These are phyloP conservation scores for Tubulanus polymorphus DNA, from an alignment of 2,888 invertebrate species.

Conservation along the genomic window DNA sequence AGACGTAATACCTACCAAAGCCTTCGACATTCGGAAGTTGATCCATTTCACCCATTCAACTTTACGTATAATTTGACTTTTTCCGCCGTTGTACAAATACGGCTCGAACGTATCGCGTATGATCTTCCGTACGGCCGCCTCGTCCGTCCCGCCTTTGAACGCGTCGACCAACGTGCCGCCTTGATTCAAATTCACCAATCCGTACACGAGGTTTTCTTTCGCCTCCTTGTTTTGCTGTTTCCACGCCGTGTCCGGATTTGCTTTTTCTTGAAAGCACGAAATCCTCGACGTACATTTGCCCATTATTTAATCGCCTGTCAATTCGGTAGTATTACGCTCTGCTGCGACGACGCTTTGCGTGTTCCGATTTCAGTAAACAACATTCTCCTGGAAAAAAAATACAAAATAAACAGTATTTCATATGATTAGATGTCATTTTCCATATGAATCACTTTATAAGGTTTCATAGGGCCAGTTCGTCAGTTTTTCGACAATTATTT, in stretches of 20 bases:
- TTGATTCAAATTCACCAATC: conserved; percentile 39
- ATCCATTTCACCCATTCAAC: conserved; percentile 61
- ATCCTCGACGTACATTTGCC: too few species aligned
- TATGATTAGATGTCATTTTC: too few species aligned
- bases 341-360: too few species aligned
- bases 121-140: conserved; percentile 28
- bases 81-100: conserved; percentile 44
- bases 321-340: too few species aligned
- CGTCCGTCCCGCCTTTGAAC: conserved; percentile 32
- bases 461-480: too few species aligned
- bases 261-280: too few species aligned
- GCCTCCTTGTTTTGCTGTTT: conserved; percentile 46
- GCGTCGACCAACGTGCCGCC: conserved; percentile 34
- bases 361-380: too few species aligned
- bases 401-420: too few species aligned
- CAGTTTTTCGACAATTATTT: too few species aligned
- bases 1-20: conserved; percentile 27
- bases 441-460: too few species aligned
- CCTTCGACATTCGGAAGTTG: conserved; percentile 68
- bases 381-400: too few species aligned
- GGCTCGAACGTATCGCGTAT: conserved; percentile 33
- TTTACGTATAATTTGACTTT: conserved; percentile 31
- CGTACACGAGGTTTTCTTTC: conserved; percentile 43
- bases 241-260: conserved; percentile 49
- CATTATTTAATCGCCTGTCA: too few species aligned